Evolutionary conservation across 2,888 invertebrate species (phyloP).

Genomic region (Leucophenga montana): DNA sequence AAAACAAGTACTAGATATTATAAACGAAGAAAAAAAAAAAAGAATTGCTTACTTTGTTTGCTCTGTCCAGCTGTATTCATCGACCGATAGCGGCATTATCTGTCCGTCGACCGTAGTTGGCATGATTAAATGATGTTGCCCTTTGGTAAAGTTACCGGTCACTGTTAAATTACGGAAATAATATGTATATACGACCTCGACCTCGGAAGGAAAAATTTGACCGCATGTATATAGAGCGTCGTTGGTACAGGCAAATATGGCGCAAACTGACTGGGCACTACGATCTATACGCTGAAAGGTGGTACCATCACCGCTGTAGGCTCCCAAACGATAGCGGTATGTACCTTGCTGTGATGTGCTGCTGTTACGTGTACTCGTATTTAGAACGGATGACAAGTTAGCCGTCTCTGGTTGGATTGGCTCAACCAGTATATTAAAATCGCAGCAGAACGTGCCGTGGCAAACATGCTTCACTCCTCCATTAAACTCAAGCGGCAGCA

Average conservation of each 20-base stretch:
- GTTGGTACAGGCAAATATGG: slow-evolving; percentile 73
- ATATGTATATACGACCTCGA: slow-evolving; percentile 49
- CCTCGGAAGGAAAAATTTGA: slow-evolving; percentile 52
- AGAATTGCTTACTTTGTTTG: slow-evolving; percentile 31
- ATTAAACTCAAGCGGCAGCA: slow-evolving; percentile 44
- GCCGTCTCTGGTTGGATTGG: too few species aligned
- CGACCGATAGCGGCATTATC: slow-evolving; percentile 57
- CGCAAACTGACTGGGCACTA: slow-evolving; percentile 74
- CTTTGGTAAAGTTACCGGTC: slow-evolving; percentile 54
- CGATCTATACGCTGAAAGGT: slow-evolving; percentile 69
- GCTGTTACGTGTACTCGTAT: too few species aligned
- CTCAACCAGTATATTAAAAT: slow-evolving; percentile 48
- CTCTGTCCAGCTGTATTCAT: slow-evolving; percentile 54
- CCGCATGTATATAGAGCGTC: slow-evolving; percentile 71
- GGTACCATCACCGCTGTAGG: slow-evolving; percentile 57
- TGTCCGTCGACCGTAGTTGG: slow-evolving; percentile 63
- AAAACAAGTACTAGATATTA: too few species aligned
- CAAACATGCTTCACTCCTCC: slow-evolving; percentile 31
- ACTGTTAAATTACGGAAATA: slow-evolving; percentile 62
- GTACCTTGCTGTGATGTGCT: slow-evolving; percentile 44
- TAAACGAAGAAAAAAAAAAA: background rate
- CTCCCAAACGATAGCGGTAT: slow-evolving; percentile 65
- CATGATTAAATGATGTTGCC: slow-evolving; percentile 59
- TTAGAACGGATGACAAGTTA: too few species aligned
- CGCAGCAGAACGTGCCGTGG: slow-evolving; percentile 67